Base-by-base conservation (phyloP, 2,888 invertebrate genomes). In the Platycnemis pennipes region DNA sequence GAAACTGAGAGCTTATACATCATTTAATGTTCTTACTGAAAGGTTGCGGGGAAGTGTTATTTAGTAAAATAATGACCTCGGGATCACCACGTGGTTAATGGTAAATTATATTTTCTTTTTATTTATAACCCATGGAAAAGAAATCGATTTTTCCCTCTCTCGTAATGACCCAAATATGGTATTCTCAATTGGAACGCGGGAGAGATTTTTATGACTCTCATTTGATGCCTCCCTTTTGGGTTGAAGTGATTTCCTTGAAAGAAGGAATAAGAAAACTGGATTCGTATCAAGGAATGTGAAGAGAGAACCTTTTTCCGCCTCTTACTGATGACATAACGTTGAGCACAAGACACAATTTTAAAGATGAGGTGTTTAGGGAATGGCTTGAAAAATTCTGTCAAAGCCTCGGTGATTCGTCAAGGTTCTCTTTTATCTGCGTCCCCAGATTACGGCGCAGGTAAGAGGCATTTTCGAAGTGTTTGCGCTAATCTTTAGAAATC, bases 151-250 rank as follows among this genome's bases (percentile, higher is more conserved):
- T 53, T 53, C 53, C 53, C 53, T 53, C 53, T 53, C 53, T 53
- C 53, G 53, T 53, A 53, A 53, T 63, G 63, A n/a, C 8, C 63
- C n/a, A 7, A 63, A 63, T 56, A 22, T 2, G 89, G 53, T 37
- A n/a, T 31, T 89, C 53, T 89, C 56, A 31, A 31, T 53, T 42
- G 89, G 89, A 49, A 37, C 53, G 53, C 37, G 56, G 53, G 53
- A 37, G 53, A 89, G 37, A 37, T 89, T 88, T 89, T 89, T 49
- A 89, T 37, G 89, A 89, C 46, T 53, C 31, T 56, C 89, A n/a
- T 89, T 19, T 89, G 56, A 89, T 89, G 89, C 37, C 89, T 89
- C 53, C 89, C 89, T 89, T 89, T 89, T 89, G 53, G 89, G 89
- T 53, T 42, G 42, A 89, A 49, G 53, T 37, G 49, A 89, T 89